phyloP scores from a whole-genome alignment of 30 jellyfish, hydroid and myxozoan species.

The Cassiopea andromeda region DNA sequence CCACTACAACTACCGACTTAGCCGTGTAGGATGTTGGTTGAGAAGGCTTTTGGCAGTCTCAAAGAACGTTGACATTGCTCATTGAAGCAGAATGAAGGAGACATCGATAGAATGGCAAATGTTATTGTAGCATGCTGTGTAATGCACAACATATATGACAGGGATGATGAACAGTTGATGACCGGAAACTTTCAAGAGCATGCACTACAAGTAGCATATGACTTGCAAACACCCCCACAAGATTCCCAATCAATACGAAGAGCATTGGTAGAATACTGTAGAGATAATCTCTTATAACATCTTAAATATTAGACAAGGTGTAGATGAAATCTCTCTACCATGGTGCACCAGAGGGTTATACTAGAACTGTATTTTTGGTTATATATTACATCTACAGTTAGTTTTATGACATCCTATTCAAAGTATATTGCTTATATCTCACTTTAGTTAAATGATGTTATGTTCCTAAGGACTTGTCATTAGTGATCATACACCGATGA shows the following conservation, averaged over 20 bases:
- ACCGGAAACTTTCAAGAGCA: neutral
- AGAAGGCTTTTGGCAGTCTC: neutral
- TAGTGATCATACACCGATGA: neutral
- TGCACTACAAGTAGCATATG: neutral
- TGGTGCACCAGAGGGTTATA: neutral
- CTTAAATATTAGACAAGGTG: neutral
- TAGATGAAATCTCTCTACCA: neutral
- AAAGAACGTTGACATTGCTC: conserved; percentile 31
- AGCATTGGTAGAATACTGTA: neutral
- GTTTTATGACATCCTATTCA: neutral
- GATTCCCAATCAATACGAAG: neutral
- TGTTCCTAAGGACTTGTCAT: neutral
- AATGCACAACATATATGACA: conserved; percentile 15
- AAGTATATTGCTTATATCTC: neutral
- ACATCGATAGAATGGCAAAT: conserved; percentile 11
- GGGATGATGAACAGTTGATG: neutral
- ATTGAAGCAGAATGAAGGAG: conserved; percentile 21
- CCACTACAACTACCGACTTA: too few relatives aligned
- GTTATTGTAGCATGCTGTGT: conserved; percentile 34
- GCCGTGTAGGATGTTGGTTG: too few relatives aligned
- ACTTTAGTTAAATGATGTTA: neutral
- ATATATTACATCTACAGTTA: neutral
- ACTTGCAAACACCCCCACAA: neutral
- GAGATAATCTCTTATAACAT: neutral
- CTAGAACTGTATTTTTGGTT: neutral